Conservation (phyloP, 2,888 invertebrate species). For the Pemphredon lugubris region DNA sequence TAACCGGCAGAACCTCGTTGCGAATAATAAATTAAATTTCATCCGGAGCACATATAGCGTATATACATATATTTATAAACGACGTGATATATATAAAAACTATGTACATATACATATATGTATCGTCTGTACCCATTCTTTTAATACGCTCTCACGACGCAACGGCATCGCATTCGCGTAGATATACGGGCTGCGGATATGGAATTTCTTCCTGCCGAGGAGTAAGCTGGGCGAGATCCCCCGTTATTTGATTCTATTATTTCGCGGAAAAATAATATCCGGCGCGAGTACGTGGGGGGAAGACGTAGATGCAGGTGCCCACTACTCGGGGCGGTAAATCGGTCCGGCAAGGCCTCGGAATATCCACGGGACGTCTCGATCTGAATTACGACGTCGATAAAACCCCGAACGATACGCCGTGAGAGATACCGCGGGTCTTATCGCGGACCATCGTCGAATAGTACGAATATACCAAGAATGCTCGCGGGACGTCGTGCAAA, state of each 20-base stretch:
- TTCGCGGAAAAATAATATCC: slow-evolving; percentile 48
- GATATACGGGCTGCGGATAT: neutral
- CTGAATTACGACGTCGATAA: slow-evolving; percentile 66
- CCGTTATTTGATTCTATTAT: slow-evolving; percentile 42
- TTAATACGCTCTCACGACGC: neutral
- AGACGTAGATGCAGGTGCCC: slow-evolving; percentile 43
- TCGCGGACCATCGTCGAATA: slow-evolving; percentile 26
- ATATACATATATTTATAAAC: no score
- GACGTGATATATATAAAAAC: no score
- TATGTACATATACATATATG: no score
- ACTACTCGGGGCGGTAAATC: slow-evolving; percentile 40
- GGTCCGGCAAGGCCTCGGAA: slow-evolving; percentile 29
- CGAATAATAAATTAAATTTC: no score
- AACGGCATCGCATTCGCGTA: neutral
- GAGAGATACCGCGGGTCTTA: slow-evolving; percentile 44
- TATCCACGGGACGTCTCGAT: slow-evolving; percentile 39
- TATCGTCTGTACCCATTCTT: neutral
- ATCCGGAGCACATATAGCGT: no score
- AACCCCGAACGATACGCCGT: slow-evolving; percentile 56
- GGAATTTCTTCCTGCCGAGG: slow-evolving; percentile 1
- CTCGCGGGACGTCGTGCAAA: slow-evolving; percentile 34
- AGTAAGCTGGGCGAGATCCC: slow-evolving; percentile 12
- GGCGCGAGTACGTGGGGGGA: neutral
- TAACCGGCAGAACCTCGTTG: no score
- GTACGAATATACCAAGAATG: slow-evolving; percentile 5